Evolutionary conservation across 1,140 invertebrate genomes (phyloP).

Genomic region (Papilio xuthus): DNA sequence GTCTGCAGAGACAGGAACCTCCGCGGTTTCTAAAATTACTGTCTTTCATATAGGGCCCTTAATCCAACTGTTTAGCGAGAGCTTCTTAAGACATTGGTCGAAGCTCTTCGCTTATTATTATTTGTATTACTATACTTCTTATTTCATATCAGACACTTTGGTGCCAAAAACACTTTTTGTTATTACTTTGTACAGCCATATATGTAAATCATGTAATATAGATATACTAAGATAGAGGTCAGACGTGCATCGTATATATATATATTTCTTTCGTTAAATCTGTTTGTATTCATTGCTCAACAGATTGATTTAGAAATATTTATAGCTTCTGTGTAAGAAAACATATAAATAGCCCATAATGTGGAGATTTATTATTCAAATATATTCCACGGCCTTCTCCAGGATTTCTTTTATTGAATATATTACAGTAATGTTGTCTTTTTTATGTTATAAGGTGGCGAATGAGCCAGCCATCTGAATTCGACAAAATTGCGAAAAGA

Average conservation of each 20-base stretch:
- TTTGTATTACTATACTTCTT: conserved; percentile 13
- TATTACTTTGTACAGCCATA: not conserved
- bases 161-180: conserved; percentile 41
- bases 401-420: conserved; percentile 15
- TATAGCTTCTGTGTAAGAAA: conserved; percentile 11
- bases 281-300: conserved; percentile 4
- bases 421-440: not conserved
- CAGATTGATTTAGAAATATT: conserved; percentile 21
- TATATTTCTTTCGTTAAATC: not conserved
- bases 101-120: no score
- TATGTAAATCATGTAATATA: conserved; percentile 1
- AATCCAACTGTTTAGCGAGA: no score
- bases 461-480: no score
- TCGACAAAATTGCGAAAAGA: no score
- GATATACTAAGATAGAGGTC: not conserved
- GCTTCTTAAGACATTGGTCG: no score
- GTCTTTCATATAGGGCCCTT: no score
- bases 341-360: conserved; percentile 27
- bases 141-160: conserved; percentile 45
- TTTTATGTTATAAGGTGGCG: no score
- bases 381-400: not conserved
- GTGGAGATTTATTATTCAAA: conserved; percentile 4
- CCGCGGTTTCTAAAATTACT: no score
- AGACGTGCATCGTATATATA: not conserved
- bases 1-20: no score